phyloP scores from a whole-genome alignment of 2,888 invertebrate species.

The Cenopis cana region DNA sequence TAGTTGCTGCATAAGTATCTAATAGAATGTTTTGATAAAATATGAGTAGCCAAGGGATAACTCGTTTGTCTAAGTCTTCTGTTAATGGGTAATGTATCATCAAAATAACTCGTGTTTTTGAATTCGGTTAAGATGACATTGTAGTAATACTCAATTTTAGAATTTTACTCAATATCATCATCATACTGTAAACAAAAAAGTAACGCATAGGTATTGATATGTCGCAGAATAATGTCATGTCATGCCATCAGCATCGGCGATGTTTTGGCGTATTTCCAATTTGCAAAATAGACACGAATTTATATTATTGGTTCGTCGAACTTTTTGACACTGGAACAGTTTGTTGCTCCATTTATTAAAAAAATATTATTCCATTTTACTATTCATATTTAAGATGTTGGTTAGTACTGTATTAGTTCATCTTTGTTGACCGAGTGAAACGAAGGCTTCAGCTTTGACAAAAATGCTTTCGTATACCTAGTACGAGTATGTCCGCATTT shows the following conservation, averaged over 20 bases:
- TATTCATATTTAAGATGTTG: no score
- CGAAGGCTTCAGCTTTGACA: no score
- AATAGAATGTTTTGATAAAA: not conserved
- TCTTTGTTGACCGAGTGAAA: no score
- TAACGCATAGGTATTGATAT: not conserved
- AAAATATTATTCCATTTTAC: no score
- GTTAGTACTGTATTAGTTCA: no score
- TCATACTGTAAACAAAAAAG: slow-evolving; percentile 25
- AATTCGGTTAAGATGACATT: not conserved
- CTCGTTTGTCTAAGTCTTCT: not conserved
- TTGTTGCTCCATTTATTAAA: slow-evolving; percentile 37
- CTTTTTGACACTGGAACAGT: slow-evolving; percentile 25
- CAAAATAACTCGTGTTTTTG: not conserved
- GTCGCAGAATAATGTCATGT: not conserved
- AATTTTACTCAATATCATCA: not conserved
- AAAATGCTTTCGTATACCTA: no score
- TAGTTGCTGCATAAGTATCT: not conserved
- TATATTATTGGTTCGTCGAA: slow-evolving; percentile 22
- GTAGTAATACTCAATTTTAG: no score
- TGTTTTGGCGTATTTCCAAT: slow-evolving; percentile 26
- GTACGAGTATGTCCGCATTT: no score
- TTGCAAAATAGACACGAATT: slow-evolving; percentile 21
- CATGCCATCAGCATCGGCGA: not conserved
- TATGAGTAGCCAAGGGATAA: not conserved
- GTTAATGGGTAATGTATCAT: not conserved